A percentile compares a stretch with the other conserved stretches of the same genome.
phyloP scores from a whole-genome alignment of 2,797 vertebrate genomes.

The Coracias cyanogaster region DNA sequence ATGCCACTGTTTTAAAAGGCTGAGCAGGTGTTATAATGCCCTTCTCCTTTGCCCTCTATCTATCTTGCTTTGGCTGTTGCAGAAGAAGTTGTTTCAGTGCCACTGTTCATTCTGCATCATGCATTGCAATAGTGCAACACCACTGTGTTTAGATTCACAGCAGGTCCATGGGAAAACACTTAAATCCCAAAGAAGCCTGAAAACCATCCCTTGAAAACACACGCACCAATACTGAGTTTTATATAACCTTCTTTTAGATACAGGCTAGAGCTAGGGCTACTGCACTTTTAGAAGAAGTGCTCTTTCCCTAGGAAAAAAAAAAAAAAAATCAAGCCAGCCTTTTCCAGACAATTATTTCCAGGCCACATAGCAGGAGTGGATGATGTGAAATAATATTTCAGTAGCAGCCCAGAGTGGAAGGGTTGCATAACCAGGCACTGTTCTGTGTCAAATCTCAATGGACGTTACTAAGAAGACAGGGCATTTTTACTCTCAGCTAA shows the following conservation, averaged over 20 bases:
- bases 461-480: background rate
- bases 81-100: background rate
- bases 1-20: background rate
- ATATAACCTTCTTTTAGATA: constrained; percentile 12
- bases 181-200: background rate
- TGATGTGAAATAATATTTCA: constrained; percentile 56
- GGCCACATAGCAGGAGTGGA: constrained; percentile 51
- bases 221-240: background rate
- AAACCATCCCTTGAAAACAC: background rate
- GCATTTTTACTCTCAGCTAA: background rate
- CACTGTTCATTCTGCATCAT: background rate
- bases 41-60: background rate
- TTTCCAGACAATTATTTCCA: constrained; percentile 60
- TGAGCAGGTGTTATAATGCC: background rate
- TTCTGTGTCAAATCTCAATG: constrained; percentile 4
- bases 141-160: background rate
- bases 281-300: constrained; percentile 12
- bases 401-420: constrained; percentile 19
- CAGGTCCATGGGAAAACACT: background rate
- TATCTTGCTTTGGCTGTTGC: background rate
- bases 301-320: background rate
- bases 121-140: background rate
- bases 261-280: background rate
- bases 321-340: background rate
- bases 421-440: constrained; percentile 41